These are phyloP conservation scores for Cranoglanis bouderius DNA, from an alignment of 2,113 vertebrate species.

Conservation along the genomic window DNA sequence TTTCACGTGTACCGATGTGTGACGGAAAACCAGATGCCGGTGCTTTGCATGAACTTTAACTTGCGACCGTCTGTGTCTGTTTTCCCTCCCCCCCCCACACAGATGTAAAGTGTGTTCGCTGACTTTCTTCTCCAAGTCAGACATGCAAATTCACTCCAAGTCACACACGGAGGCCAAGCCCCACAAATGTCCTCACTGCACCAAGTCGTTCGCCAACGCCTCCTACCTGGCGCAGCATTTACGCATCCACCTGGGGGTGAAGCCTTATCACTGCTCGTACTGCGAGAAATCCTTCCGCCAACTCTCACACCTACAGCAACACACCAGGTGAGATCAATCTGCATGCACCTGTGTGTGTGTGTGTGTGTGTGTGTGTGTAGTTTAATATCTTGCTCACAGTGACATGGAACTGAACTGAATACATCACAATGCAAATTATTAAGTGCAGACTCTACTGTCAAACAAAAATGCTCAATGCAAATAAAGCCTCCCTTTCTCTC, in stretches of 20 bases:
- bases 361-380: no score
- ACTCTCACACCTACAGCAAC: conserved; percentile 96
- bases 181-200: conserved; percentile 98
- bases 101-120: conserved; percentile 98
- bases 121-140: conserved; percentile 98
- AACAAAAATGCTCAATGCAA: background rate
- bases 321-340: conserved; percentile 83
- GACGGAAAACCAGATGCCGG: background rate
- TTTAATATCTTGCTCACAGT: background rate
- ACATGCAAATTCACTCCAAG: conserved; percentile 99
- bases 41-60: background rate
- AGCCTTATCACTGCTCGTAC: conserved; percentile 97
- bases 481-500: background rate
- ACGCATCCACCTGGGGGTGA: conserved; percentile 94
- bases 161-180: conserved; percentile 97
- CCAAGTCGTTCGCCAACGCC: conserved; percentile 93
- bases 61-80: background rate
- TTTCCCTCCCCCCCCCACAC: conserved; percentile 39
- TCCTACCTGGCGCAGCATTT: conserved; percentile 98
- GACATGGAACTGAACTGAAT: background rate
- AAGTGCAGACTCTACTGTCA: background rate
- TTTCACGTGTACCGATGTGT: background rate
- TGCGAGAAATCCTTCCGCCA: conserved; percentile 96
- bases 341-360: no score
- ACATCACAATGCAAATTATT: background rate